Evolutionary conservation across 2,113 vertebrate genomes (phyloP).

Genomic region (Neotragus moschatus): DNA sequence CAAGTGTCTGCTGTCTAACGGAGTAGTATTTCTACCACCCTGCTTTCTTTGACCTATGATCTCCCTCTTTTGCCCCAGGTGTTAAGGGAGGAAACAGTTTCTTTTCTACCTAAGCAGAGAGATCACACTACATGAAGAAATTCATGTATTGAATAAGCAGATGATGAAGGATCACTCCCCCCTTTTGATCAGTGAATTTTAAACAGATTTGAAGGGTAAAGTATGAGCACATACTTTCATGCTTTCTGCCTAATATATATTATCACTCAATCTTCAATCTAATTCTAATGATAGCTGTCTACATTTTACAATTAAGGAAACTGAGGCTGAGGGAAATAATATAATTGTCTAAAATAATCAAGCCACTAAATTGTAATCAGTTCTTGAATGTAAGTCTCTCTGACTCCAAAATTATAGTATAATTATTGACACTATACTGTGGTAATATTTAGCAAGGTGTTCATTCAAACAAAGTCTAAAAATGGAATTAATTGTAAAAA

Average conservation of each 20-base stretch:
- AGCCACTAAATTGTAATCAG: not conserved
- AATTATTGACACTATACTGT: not conserved
- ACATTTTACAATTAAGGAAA: not conserved
- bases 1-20: rapidly evolving
- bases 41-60: not conserved
- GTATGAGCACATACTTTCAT: not conserved
- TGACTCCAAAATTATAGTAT: not conserved
- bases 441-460: not conserved
- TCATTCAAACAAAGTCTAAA: not conserved
- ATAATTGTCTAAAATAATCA: too few relatives aligned
- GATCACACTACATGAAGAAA: not conserved
- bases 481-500: not conserved
- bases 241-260: not conserved
- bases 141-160: not conserved
- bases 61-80: not conserved
- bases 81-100: not conserved
- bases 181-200: not conserved
- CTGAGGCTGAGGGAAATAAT: too few relatives aligned
- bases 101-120: not conserved
- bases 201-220: not conserved
- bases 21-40: rapidly evolving
- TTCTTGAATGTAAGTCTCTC: not conserved
- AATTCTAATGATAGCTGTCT: not conserved
- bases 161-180: not conserved
- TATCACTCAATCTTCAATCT: not conserved